phyloP scores from a whole-genome alignment of 1,140 invertebrate species.

The Listronotus oregonensis region DNA sequence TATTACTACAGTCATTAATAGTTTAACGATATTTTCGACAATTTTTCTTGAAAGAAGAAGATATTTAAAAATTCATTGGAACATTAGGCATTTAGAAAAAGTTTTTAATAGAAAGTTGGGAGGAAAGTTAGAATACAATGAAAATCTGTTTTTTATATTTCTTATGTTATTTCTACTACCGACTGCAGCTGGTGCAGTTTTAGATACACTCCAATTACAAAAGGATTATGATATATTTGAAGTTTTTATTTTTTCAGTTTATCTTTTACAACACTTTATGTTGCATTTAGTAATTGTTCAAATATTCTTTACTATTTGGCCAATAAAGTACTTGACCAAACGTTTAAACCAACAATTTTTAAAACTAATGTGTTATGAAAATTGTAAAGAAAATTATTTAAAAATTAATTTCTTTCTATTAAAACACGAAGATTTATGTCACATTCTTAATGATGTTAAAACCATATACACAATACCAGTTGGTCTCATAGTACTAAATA shows the following conservation, averaged over 20 bases:
- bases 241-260: background rate
- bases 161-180: too few species aligned
- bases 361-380: background rate
- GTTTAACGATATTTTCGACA: background rate
- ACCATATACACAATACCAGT: background rate
- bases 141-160: too few species aligned
- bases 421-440: conserved; percentile 1
- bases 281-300: background rate
- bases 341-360: background rate
- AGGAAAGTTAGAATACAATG: background rate
- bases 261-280: background rate
- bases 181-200: too few species aligned
- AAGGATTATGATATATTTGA: too few species aligned
- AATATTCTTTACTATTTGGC: background rate
- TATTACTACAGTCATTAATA: background rate
- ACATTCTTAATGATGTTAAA: background rate
- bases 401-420: background rate
- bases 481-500: background rate
- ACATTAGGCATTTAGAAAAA: background rate
- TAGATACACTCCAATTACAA: too few species aligned
- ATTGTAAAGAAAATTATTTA: conserved; percentile 1
- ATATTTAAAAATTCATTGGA: background rate
- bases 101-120: background rate
- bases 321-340: background rate
- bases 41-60: conserved; percentile 14